These are phyloP conservation scores for Chaenogobius annularis DNA, from an alignment of 2,113 vertebrate species.

Conservation along the genomic window DNA sequence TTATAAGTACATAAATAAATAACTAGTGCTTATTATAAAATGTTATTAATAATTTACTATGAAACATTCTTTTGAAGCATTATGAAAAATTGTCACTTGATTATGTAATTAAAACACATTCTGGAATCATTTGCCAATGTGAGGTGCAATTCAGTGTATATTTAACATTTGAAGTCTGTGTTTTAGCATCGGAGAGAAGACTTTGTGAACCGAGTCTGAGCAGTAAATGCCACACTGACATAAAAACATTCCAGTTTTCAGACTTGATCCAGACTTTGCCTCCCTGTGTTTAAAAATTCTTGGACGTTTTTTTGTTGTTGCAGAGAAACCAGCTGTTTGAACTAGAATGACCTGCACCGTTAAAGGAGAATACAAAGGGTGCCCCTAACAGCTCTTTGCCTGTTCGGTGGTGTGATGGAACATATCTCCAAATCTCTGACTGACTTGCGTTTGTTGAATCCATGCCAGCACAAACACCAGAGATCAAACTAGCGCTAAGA, in stretches of 20 bases:
- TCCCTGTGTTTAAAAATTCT: neutral
- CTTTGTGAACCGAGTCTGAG: neutral
- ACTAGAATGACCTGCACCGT: conserved; percentile 12
- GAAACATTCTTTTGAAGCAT: too few species aligned
- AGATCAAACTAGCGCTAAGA: conserved; percentile 45
- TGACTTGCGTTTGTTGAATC: conserved; percentile 25
- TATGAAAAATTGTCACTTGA: too few species aligned
- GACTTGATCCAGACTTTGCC: neutral
- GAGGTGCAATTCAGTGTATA: too few species aligned
- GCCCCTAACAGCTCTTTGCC: neutral
- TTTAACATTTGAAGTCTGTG: neutral
- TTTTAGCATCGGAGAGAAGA: neutral
- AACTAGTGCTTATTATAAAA: too few species aligned
- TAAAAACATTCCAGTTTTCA: neutral
- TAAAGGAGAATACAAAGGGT: neutral
- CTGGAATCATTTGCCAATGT: too few species aligned
- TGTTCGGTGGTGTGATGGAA: conserved; percentile 23
- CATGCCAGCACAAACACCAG: conserved; percentile 27
- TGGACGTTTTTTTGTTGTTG: neutral
- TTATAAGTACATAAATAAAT: too few species aligned
- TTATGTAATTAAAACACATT: too few species aligned
- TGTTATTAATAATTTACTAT: too few species aligned
- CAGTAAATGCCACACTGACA: neutral
- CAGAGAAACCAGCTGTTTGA: conserved; percentile 9
- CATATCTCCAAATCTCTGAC: conserved; percentile 5